These are phyloP conservation scores for Malurus alboscapulatus DNA, from an alignment of 2,113 vertebrate species.

Conservation along the genomic window DNA sequence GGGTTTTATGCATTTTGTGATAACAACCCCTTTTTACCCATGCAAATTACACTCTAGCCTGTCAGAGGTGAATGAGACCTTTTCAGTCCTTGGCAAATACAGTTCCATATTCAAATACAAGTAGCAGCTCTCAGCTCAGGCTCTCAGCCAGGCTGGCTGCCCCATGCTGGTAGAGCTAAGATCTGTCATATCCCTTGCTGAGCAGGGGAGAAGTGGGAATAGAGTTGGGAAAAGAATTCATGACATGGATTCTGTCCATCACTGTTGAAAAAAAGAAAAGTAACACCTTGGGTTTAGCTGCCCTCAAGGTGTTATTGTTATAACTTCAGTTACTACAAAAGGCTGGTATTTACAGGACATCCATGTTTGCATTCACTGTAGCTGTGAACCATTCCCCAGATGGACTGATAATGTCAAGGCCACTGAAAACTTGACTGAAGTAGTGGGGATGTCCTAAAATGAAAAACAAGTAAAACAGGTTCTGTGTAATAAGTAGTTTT, in stretches of 20 bases:
- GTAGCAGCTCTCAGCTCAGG: neutral
- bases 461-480: neutral
- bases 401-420: conserved; percentile 69
- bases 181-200: neutral
- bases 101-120: neutral
- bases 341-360: neutral
- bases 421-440: conserved; percentile 76
- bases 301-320: neutral
- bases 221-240: neutral
- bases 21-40: neutral
- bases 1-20: neutral
- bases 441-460: conserved; percentile 65
- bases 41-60: neutral
- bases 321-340: neutral
- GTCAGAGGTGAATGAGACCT: neutral
- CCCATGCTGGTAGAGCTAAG: rapidly evolving
- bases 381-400: conserved; percentile 74
- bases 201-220: neutral
- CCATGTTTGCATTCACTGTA: conserved; percentile 73
- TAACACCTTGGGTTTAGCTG: neutral
- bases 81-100: neutral
- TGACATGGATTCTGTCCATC: neutral
- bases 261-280: neutral
- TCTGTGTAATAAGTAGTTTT: neutral
- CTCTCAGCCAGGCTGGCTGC: neutral